Evolutionary conservation across 2,113 vertebrate species (phyloP), one percentile per base, ranked within the genome.

Genomic region (Caretta caretta): DNA sequence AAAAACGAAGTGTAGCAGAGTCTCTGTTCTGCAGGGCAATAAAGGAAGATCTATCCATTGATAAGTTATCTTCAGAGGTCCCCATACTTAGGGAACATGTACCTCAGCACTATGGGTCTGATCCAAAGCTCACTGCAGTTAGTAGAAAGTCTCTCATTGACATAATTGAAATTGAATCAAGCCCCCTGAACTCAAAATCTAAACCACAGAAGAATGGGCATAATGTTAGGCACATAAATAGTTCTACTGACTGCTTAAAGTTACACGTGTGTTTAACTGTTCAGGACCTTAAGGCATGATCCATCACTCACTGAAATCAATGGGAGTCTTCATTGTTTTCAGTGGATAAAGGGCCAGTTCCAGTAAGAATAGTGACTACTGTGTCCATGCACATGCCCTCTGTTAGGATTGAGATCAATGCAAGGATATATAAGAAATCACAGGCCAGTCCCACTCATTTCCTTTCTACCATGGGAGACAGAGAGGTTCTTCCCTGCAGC

Each of bases 401-500:
- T 19, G 29, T n/a, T 19, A 14, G 35, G 65, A 17, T 35, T 69
- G 65, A 69, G 35, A 16, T 69, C 17, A 69, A 20, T 35, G 7
- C 4, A n/a, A 35, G 65, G 35, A 31, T 69, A 69, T n/a, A 16
- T 69, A 19, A 69, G 17, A 69, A 69, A 16, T 35, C 59, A 31
- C 4, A 72, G 65, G 8, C 19, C 38, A 75, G 12, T 27, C 56
- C 54, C 25, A 85, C 38, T 79, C 80, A 96, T 91, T 97, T 93
- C 57, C 90, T 94, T 86, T 90, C 95, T 93, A 93, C 94, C 31
- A 1, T 27, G 86, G 78, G 54, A 94, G 92, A 80, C 92, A 93
- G 1, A 35, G 17, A 72, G 35, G 31, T n/a, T n/a, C 35, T 72
- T 72, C 9, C 31, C 65, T n/a, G 35, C 17, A 38, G 35, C 35